Base-by-base conservation (phyloP, 1,140 invertebrate genomes). In the Wiebesia pumilae region DNA sequence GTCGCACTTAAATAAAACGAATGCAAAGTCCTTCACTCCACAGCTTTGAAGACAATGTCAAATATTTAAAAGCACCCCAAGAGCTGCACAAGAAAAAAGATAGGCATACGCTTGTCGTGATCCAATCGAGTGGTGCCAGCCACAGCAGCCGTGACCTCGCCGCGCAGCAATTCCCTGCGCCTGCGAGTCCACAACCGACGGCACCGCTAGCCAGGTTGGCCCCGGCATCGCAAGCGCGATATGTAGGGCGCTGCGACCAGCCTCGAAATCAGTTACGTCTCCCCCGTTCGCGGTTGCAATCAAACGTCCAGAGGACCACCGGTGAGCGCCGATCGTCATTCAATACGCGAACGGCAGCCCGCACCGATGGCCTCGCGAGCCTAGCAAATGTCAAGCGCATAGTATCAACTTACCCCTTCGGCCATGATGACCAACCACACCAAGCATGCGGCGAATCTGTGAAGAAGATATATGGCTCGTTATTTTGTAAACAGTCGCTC, bases 371-470 rank as follows among this genome's bases (percentile, higher is more conserved):
- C 35, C 71, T 27, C 35, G 12, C 7, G 35, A 9, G 71, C 16
- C 71, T 4, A 27, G 35, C 33, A 9, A 33, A 12, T 30, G 21
- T 12, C 10, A 43, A 19, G 40, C 75, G 73, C 65, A 14, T 27
- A 40, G 69, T 3, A 9, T 80, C 16, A 30, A 93, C 93, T 83
- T 93, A 94, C 94, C 93, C 90, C 93, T 89, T 87, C 87, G 81
- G 89, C 90, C 69, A 92, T 83, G 81, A 91, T 88, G 88, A 89
- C 87, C 87, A 94, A 88, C 90, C 91, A 91, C 77, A 91, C 88
- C 89, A 91, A 88, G 91, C 89, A 91, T 88, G 91, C 92, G 88
- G 91, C 88, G 87, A 92, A 90, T 91, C 94, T 94, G 92, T 86
- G 90, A 81, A 89, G 88, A 87, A 54, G 81, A 83, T 43, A 21